phyloP scores from a whole-genome alignment of 2,113 vertebrate species.

The Callorhinus ursinus region DNA sequence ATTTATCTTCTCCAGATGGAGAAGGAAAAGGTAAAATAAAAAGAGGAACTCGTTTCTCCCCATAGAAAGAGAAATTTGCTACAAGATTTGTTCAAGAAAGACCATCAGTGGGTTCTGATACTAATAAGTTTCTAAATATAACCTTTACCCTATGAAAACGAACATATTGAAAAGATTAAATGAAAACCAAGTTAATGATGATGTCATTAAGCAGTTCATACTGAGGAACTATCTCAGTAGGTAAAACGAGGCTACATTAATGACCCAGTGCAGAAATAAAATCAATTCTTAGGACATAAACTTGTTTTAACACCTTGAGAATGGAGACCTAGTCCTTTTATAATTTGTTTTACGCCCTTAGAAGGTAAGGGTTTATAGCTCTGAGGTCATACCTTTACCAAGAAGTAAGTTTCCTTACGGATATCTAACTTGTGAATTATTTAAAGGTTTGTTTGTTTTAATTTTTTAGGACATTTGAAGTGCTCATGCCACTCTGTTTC shows the following conservation, averaged over 20 bases:
- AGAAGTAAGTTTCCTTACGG: conserved; percentile 38
- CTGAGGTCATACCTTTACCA: conserved; percentile 19
- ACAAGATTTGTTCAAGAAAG: background rate
- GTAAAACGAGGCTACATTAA: conserved; percentile 48
- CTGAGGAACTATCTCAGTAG: conserved; percentile 15
- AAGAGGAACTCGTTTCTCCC: background rate
- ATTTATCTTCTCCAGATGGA: conserved; percentile 19
- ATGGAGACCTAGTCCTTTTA: conserved; percentile 55
- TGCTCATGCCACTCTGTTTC: background rate
- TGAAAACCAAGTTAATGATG: conserved; percentile 44
- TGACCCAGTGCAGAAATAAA: conserved; percentile 64
- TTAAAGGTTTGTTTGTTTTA: conserved; percentile 25
- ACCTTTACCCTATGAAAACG: background rate
- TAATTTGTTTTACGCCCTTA: conserved; percentile 55
- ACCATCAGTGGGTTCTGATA: background rate
- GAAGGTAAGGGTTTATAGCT: conserved; percentile 49
- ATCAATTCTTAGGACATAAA: conserved; percentile 63
- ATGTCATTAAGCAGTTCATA: conserved; percentile 64
- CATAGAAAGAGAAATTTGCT: background rate
- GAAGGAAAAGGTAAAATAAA: background rate
- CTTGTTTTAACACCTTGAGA: conserved; percentile 68
- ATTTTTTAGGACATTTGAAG: conserved; percentile 23
- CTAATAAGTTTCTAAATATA: conserved; percentile 61
- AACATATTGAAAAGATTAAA: conserved; percentile 62
- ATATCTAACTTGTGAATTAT: conserved; percentile 3